Percentiles rank a stretch among this genome's conserved stretches.
Conservation (phyloP, 2,888 invertebrate species). For the Thereva unica region DNA sequence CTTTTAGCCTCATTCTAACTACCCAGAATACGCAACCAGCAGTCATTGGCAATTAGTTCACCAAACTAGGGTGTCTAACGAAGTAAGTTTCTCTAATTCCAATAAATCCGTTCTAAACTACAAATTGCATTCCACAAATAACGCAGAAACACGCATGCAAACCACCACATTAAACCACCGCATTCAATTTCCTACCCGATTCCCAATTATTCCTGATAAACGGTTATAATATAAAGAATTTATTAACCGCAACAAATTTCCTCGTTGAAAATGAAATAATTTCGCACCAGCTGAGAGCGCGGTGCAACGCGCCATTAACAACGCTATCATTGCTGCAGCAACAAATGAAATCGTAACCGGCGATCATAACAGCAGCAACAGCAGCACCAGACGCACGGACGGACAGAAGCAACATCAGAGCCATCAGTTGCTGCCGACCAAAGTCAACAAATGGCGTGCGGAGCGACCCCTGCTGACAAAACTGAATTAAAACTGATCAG, state of each 20-base stretch:
- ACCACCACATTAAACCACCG: too few relatives aligned
- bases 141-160: too few relatives aligned
- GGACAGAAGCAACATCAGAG: constrained; percentile 28
- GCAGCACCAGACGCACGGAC: constrained; percentile 1
- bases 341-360: constrained; percentile 34
- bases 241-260: constrained; percentile 32
- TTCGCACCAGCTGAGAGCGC: constrained; percentile 26
- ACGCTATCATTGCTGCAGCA: constrained; percentile 3
- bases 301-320: constrained; percentile 13
- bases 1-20: too few relatives aligned
- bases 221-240: constrained; percentile 31
- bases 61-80: too few relatives aligned
- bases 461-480: constrained; percentile 38
- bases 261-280: constrained; percentile 31
- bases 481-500: constrained; percentile 30
- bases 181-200: background rate
- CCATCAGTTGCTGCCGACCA: constrained; percentile 30
- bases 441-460: constrained; percentile 35
- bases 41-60: too few relatives aligned
- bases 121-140: too few relatives aligned
- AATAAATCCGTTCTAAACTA: too few relatives aligned
- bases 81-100: too few relatives aligned
- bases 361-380: constrained; percentile 32
- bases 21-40: too few relatives aligned
- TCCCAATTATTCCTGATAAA: constrained; percentile 8